A percentile compares a stretch with the other conserved stretches of the same genome.
These are phyloP conservation scores for Callyntrura sp. DNA, from an alignment of 2,888 invertebrate species.

Conservation along the genomic window DNA sequence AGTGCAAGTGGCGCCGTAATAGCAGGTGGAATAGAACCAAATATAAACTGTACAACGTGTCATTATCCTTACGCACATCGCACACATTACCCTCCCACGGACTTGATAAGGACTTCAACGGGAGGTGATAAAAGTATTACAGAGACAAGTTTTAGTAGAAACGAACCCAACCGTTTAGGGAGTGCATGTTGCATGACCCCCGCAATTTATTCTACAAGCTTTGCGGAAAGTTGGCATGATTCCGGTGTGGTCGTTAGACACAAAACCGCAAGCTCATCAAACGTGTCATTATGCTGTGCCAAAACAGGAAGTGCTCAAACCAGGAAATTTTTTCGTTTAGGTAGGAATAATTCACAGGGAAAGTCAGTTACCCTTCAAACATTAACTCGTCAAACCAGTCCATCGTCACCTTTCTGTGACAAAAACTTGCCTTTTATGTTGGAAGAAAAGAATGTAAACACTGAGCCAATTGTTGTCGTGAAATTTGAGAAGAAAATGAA, in stretches of 20 bases:
- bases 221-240: neutral
- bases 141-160: conserved; percentile 17
- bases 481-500: conserved; percentile 81
- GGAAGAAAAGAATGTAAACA: conserved; percentile 67
- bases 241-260: neutral
- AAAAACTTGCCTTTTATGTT: conserved; percentile 52
- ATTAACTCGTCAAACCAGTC: too few relatives aligned
- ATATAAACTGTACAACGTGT: conserved; percentile 38
- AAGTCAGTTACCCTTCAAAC: conserved; percentile 48
- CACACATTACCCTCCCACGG: neutral
- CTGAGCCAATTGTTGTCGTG: conserved; percentile 81
- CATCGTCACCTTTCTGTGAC: conserved; percentile 76
- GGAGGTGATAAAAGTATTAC: neutral
- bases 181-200: conserved; percentile 11
- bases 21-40: conserved; percentile 5
- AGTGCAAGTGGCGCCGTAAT: neutral
- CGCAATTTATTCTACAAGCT: neutral
- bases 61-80: conserved; percentile 32
- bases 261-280: conserved; percentile 17
- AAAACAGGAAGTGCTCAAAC: neutral
- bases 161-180: neutral
- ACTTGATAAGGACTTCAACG: too few relatives aligned
- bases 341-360: conserved; percentile 25
- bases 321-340: neutral
- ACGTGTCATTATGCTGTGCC: conserved; percentile 51